Evolutionary conservation across 1,140 invertebrate genomes (phyloP).

Genomic region (Hydropsyche tenuis): DNA sequence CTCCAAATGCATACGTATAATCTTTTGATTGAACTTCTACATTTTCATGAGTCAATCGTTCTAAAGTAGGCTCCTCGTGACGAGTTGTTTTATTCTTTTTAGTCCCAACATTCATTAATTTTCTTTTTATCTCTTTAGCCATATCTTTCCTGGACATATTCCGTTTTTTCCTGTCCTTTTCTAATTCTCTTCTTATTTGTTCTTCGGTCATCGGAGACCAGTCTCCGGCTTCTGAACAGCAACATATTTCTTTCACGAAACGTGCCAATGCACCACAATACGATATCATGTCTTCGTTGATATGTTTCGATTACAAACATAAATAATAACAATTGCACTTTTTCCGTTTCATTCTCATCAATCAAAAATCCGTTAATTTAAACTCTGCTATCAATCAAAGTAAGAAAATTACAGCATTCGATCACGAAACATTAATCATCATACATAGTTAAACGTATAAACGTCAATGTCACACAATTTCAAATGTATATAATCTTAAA

Average conservation of each 20-base stretch:
- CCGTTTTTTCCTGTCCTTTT: slow-evolving; percentile 31
- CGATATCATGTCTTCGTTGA: slow-evolving; percentile 25
- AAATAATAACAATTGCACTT: too few relatives aligned
- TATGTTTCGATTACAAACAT: not conserved
- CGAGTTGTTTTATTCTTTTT: slow-evolving; percentile 20
- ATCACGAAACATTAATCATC: too few relatives aligned
- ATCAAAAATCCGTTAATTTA: not conserved
- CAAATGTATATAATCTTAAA: not conserved
- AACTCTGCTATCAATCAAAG: not conserved
- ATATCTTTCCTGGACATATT: slow-evolving; percentile 29
- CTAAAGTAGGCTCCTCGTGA: not conserved
- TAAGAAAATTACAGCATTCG: too few relatives aligned
- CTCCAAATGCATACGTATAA: slow-evolving; percentile 44
- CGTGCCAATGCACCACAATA: slow-evolving; percentile 59
- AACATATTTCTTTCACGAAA: slow-evolving; percentile 61
- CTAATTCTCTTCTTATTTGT: slow-evolving; percentile 38
- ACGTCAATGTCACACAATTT: not conserved
- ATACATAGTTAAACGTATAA: too few relatives aligned
- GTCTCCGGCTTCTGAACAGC: slow-evolving; percentile 60
- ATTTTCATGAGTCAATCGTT: slow-evolving; percentile 16
- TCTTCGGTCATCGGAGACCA: slow-evolving; percentile 56
- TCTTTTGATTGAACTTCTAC: slow-evolving; percentile 38
- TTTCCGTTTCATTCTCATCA: too few relatives aligned
- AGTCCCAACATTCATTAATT: slow-evolving; percentile 22
- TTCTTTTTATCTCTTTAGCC: slow-evolving; percentile 41